Base-by-base conservation (phyloP, 2,888 invertebrate species). In the Ctenicera cuprea region DNA sequence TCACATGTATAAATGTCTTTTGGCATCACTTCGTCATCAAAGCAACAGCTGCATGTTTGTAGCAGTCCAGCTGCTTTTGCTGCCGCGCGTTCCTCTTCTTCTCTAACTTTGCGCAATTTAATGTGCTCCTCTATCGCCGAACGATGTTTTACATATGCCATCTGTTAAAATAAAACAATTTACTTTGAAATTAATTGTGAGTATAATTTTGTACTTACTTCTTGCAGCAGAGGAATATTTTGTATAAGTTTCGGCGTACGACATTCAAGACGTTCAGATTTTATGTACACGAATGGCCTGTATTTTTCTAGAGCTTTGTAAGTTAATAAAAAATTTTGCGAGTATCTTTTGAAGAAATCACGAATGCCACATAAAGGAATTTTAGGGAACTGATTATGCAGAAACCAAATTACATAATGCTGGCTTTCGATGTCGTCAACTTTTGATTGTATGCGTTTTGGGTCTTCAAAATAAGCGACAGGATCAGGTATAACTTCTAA, bases 401-500 rank as follows among this genome's bases (percentile, higher is more conserved):
- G 22, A 11, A 33, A 73, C 22, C 63, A 67, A 16, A 63, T 18
- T 9, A 37, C 67, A 20, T 73, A 73, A 22, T 67, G 67, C 0
- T 37, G 22, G 41, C 50, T 71, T 9, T 64, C 41, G 18, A 45
- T 33, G 16, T 45, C 45, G 4, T 8, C 45, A 18, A 9, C 7
- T n/a, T n/a, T n/a, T 5, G 12, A 66, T 61, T 12, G 67, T 66
- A 74, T 77, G 66, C 81, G 73, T 5, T 81, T 76, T 0, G 74
- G 64, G 74, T 83, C 78, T 18, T 80, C 73, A 80, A 88, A 85
- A 74, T 83, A 79, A 12, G 79, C 70, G 37, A 84, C 80, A 1
- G 89, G 89, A 79, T 89, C 85, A 0, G 88, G 88, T 77, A 88
- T 87, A 8, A 87, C 76, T 63, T 86, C 81, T 0, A 89, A 72